A percentile compares a stretch with the other conserved stretches of the same genome.
Evolutionary conservation across 2,797 vertebrate genomes (phyloP).

Genomic region (Chaetodon trifasciatus): DNA sequence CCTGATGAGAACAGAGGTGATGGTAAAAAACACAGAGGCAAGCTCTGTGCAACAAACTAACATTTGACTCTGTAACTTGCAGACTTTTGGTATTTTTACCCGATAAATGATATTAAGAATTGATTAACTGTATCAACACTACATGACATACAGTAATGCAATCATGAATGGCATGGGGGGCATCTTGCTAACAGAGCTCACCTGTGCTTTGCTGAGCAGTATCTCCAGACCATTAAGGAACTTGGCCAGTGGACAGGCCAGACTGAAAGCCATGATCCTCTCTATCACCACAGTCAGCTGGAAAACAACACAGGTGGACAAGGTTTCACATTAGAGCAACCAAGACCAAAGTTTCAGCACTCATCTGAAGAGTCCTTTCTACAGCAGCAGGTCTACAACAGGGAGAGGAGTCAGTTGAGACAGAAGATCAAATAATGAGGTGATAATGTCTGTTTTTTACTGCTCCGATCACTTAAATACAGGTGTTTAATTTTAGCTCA

Average conservation of each 20-base stretch:
- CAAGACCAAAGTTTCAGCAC: not conserved
- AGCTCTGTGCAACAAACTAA: not conserved
- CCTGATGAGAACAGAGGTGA: constrained; percentile 78
- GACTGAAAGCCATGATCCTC: constrained; percentile 91
- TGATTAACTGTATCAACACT: not conserved
- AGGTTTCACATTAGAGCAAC: not conserved
- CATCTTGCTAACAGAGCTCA: constrained; percentile 69
- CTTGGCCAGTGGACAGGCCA: constrained; percentile 94
- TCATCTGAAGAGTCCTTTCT: not conserved
- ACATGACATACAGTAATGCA: not conserved
- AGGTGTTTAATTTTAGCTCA: too few species aligned
- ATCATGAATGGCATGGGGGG: not conserved
- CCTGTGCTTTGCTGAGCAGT: constrained; percentile 95
- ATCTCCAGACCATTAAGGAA: constrained; percentile 98
- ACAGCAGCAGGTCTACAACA: not conserved
- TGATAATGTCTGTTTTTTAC: too few species aligned
- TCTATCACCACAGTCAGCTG: constrained; percentile 93
- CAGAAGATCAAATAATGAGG: too few species aligned
- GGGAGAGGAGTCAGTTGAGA: not conserved
- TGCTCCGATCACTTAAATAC: too few species aligned
- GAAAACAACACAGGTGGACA: constrained; percentile 33
- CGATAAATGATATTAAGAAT: not conserved
- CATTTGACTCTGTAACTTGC: not conserved
- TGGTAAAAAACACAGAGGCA: not conserved
- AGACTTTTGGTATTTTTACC: not conserved